These are phyloP conservation scores for Apostichopus japonicus DNA, from an alignment of 35 echinoderm and acorn worm species.

Conservation along the genomic window DNA sequence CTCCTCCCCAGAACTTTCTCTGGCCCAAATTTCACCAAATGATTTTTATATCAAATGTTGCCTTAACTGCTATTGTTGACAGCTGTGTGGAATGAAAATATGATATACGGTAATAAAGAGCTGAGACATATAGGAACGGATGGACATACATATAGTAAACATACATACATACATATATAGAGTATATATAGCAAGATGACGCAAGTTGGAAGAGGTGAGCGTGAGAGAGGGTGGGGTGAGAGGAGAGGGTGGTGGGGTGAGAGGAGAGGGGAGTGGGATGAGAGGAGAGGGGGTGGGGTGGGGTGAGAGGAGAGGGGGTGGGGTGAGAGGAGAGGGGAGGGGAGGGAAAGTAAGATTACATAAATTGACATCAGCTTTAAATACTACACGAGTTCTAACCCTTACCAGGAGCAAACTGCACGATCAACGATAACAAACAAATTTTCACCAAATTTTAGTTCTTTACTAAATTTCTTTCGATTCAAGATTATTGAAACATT, in stretches of 20 bases:
- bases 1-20: constrained; percentile 5
- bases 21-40: constrained; percentile 24
- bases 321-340: not conserved
- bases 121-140: not conserved
- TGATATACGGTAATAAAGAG: not conserved
- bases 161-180: not conserved
- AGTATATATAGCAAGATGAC: not conserved
- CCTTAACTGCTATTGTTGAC: constrained; percentile 45
- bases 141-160: not conserved
- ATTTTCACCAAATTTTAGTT: no score
- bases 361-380: not conserved
- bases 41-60: not conserved
- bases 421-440: no score
- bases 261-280: not conserved
- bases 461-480: no score
- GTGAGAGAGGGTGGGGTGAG: no score
- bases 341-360: not conserved
- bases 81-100: constrained; percentile 36
- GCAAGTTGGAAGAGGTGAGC: not conserved
- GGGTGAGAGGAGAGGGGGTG: not conserved
- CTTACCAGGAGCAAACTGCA: no score
- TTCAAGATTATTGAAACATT: no score
- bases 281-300: no score
- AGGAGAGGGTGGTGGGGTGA: no score
- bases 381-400: no score